Conservation (phyloP, 2,113 vertebrate species). For the Poeciliopsis prolifica region DNA sequence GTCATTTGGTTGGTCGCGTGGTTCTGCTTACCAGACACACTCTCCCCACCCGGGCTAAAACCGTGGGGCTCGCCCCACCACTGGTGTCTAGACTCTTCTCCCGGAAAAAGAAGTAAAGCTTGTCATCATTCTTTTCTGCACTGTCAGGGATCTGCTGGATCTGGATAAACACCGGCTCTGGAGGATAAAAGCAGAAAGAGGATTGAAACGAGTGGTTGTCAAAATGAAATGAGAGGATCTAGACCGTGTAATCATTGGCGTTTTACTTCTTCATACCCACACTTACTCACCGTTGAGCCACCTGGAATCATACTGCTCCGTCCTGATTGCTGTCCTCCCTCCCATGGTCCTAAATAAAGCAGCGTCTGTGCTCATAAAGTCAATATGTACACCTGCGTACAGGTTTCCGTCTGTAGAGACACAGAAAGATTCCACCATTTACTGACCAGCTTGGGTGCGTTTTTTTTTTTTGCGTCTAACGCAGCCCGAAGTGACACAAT, state of each 20-base stretch:
- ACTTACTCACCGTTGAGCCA: constrained; percentile 86
- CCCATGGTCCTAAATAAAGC: constrained; percentile 86
- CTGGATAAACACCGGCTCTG: constrained; percentile 85
- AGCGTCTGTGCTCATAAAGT: constrained; percentile 90
- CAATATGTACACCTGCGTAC: constrained; percentile 86
- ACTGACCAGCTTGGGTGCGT: not conserved
- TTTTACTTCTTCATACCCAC: constrained; percentile 51
- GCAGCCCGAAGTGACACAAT: too few relatives aligned
- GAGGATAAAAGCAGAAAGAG: constrained; percentile 36
- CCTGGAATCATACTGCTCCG: constrained; percentile 86
- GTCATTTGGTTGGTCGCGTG: not conserved
- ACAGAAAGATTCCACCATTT: not conserved
- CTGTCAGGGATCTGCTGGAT: constrained; percentile 86
- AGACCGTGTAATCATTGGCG: constrained; percentile 59
- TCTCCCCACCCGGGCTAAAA: constrained; percentile 83
- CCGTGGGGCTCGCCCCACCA: constrained; percentile 79
- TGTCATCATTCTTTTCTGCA: constrained; percentile 85
- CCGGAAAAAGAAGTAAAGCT: constrained; percentile 88
- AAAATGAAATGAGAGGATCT: constrained; percentile 54
- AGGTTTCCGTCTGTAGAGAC: constrained; percentile 80
- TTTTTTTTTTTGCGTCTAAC: not conserved
- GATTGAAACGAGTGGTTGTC: constrained; percentile 56
- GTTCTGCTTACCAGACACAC: constrained; percentile 83
- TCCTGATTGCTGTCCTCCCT: constrained; percentile 80
- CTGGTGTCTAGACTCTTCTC: constrained; percentile 84